Evolutionary conservation across 2,797 vertebrate genomes (phyloP), one percentile per base, ranked within the genome.

Genomic region (Pangasius macronema): DNA sequence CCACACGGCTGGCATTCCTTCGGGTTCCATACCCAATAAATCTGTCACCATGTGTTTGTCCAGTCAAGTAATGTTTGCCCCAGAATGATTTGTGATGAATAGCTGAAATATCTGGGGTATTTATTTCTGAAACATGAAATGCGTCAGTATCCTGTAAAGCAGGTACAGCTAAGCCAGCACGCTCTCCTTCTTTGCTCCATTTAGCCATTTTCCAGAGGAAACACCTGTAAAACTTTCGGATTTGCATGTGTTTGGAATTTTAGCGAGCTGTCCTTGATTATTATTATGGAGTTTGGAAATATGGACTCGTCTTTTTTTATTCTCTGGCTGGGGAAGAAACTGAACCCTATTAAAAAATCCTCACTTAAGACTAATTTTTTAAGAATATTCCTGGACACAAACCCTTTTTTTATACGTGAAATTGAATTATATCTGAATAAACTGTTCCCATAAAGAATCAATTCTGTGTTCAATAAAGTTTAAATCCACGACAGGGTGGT

Each of bases 171-270:
- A 51, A 72, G 68, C 86, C 70, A 75, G 42, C 18, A 6, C 13
- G 2, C 27, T 39, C 33, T 39, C 63, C 24, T 27, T 79, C 70
- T 67, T 53, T 59, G 10, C 76, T 68, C 75, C 61, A 42, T 49
- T 51, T 46, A 84, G 70, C 73, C n/a, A 55, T 82, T 36, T 75
- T 82, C 68, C 27, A 42, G 77, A 70, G 88, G 55, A 85, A 88
- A 75, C 30, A 85, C 67, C 67, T 65, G 67, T 85, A 81, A 81
- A 87, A 81, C 2, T 0, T 51, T 30, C 20, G 0, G 36, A 18
- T 67, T 8, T 27, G 30, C 76, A 61, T 39, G 20, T 8, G 67
- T 68, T n/a, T 3, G 8, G 72, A 61, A 77, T 42, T 87, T 67
- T 55, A 63, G 59, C n/a, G n/a, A 67, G 57, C 67, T 9, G 53